These are phyloP conservation scores for Pterostichus madidus DNA, from an alignment of 2,888 invertebrate species.

Conservation along the genomic window DNA sequence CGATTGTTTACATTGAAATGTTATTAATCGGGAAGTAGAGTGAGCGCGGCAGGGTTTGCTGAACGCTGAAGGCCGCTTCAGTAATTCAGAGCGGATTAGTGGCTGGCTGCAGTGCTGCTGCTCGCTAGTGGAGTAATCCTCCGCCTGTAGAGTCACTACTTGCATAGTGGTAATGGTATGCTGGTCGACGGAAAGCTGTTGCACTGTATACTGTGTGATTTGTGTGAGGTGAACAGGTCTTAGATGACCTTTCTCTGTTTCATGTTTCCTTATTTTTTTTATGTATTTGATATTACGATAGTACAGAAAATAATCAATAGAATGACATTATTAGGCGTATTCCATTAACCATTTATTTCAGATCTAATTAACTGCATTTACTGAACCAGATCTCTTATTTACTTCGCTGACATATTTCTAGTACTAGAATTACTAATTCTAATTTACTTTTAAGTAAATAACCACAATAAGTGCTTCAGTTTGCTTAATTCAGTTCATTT, in stretches of 20 bases:
- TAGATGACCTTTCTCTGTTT: too few relatives aligned
- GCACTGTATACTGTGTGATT: neutral
- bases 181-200: constrained; percentile 13
- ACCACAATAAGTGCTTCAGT: too few relatives aligned
- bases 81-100: constrained; percentile 42
- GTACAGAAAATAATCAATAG: too few relatives aligned
- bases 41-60: neutral
- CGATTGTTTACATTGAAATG: constrained; percentile 45
- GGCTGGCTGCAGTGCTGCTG: neutral
- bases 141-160: constrained; percentile 21
- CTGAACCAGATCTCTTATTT: too few relatives aligned
- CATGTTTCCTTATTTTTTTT: neutral
- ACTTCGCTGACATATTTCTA: too few relatives aligned
- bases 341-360: too few relatives aligned
- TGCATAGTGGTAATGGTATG: neutral
- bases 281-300: too few relatives aligned
- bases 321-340: too few relatives aligned
- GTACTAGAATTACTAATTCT: too few relatives aligned
- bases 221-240: neutral
- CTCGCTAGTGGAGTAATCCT: constrained; percentile 37
- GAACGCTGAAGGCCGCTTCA: constrained; percentile 6
- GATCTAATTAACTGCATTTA: too few relatives aligned
- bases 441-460: too few relatives aligned
- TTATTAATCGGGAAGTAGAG: constrained; percentile 28
- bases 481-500: too few relatives aligned